Percentiles rank a stretch among this genome's conserved stretches.
Conservation (phyloP, 2,888 invertebrate species). For the Drosophila aldrichi region DNA sequence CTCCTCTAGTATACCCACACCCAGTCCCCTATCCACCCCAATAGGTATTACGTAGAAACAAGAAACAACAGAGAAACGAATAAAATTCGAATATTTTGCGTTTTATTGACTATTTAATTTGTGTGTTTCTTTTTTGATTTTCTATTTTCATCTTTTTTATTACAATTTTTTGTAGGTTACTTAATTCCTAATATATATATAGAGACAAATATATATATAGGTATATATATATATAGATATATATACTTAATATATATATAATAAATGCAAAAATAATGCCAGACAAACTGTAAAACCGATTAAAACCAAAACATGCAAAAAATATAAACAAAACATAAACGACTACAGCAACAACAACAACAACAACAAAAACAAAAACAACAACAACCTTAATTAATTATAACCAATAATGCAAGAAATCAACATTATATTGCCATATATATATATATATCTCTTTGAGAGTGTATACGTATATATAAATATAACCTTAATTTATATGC, state of each 20-base stretch:
- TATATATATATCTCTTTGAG: slow-evolving; percentile 13
- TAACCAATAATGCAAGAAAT: slow-evolving; percentile 47
- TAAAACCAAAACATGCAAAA: slow-evolving; percentile 58
- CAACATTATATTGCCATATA: slow-evolving; percentile 49
- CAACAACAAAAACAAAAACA: slow-evolving; percentile 17
- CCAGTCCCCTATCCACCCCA: neutral
- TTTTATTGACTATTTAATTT: slow-evolving; percentile 73
- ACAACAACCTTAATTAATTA: slow-evolving; percentile 43
- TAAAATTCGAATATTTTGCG: slow-evolving; percentile 42
- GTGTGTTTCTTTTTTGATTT: slow-evolving; percentile 71
- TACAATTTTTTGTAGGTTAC: slow-evolving; percentile 86
- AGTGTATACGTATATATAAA: slow-evolving; percentile 41
- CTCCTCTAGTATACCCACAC: slow-evolving; percentile 5
- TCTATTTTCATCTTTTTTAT: slow-evolving; percentile 80
- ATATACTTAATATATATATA: slow-evolving; percentile 52
- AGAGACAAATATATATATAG: slow-evolving; percentile 46
- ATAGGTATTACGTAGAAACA: slow-evolving; percentile 16
- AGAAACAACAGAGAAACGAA: slow-evolving; percentile 6
- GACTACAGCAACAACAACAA: slow-evolving; percentile 5
- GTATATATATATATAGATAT: slow-evolving; percentile 41
- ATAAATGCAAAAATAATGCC: slow-evolving; percentile 39
- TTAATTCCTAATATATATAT: slow-evolving; percentile 84
- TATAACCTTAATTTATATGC: slow-evolving; percentile 39
- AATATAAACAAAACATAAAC: slow-evolving; percentile 25
- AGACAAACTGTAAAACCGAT: slow-evolving; percentile 58